Conservation (phyloP, 1,140 invertebrate species). For the Holotrichia oblita region DNA sequence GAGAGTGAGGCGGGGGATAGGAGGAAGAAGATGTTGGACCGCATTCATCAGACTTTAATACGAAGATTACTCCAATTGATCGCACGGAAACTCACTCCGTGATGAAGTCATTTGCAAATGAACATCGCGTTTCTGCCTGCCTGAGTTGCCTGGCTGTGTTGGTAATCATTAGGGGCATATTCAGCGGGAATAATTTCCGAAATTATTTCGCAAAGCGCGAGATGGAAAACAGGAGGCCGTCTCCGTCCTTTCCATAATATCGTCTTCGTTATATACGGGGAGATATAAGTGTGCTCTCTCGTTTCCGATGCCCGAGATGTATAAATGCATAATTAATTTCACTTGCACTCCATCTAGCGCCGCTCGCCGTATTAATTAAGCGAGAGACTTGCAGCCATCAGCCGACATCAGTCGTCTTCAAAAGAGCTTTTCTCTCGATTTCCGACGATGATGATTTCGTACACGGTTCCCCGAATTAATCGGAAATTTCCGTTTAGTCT, state of each 20-base stretch:
- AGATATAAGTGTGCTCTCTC: no score
- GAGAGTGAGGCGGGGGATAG: no score
- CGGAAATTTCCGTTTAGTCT: constrained; percentile 2
- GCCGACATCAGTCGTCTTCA: not conserved
- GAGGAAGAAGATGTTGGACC: no score
- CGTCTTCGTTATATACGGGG: no score
- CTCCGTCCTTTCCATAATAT: not conserved
- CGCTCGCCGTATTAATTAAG: constrained; percentile 42
- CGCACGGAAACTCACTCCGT: constrained; percentile 48
- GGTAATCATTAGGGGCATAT: constrained; percentile 61
- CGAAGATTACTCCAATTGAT: constrained; percentile 62
- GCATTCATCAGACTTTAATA: constrained; percentile 58
- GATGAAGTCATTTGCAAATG: constrained; percentile 63
- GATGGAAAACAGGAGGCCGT: no score
- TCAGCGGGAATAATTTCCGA: constrained; percentile 58
- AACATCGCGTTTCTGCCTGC: constrained; percentile 57
- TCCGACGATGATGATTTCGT: not conserved
- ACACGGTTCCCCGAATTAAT: not conserved
- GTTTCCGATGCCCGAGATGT: constrained; percentile 44
- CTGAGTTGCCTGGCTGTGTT: no score
- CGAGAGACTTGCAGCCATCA: not conserved
- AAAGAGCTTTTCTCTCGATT: not conserved
- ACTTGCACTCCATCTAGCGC: constrained; percentile 33
- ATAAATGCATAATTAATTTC: constrained; percentile 49
- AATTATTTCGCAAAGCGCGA: constrained; percentile 49